Base-by-base conservation (phyloP, 2,888 invertebrate genomes). In the Escarpia spicata region DNA sequence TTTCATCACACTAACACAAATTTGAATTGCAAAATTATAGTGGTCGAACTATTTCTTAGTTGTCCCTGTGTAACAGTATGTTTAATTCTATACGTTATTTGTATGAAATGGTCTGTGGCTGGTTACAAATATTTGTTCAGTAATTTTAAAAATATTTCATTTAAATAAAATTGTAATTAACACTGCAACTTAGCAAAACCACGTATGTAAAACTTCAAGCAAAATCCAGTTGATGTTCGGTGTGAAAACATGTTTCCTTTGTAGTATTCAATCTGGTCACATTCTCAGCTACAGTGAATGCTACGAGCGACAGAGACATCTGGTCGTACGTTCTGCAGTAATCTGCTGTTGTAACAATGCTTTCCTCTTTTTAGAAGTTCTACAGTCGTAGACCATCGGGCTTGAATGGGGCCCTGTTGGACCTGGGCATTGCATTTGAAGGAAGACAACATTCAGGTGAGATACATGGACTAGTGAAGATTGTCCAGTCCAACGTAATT, bases 401-500 rank as follows among this genome's bases (percentile, higher is more conserved):
- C 26, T 95, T 97, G 92, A 96, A 96, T 94, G 97, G 97, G 93
- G 97, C 97, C 3, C 95, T 97, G 43, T 96, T 96, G 90, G 97
- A 97, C 95, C 96, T 97, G 26, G 97, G 97, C 0, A 95, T 97
- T 91, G 94, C 96, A 26, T 97, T 97, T 96, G 97, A 97, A 94
- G 97, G 97, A 9, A 96, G 97, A 92, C 96, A 97, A 94, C 97
- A 97, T 95, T 97, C 97, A 91, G 96, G 96, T 96, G 43, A 92
- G 92, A 12, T 75, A 75, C 19, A 75, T 26, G 26, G 75, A 26
- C 6, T n/a, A 26, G 75, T 26, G 6, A 52, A 9, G 52, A 15
- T 52, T 1, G 52, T 52, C 52, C 52, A 52, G 12, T 52, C 12
- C 15, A 52, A 9, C 9, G 8, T 52, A 52, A 52, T 52, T 52